Evolutionary conservation across 2,888 invertebrate genomes (phyloP), one percentile per base, ranked within the genome.

Genomic region (Lasioglossum vierecki): DNA sequence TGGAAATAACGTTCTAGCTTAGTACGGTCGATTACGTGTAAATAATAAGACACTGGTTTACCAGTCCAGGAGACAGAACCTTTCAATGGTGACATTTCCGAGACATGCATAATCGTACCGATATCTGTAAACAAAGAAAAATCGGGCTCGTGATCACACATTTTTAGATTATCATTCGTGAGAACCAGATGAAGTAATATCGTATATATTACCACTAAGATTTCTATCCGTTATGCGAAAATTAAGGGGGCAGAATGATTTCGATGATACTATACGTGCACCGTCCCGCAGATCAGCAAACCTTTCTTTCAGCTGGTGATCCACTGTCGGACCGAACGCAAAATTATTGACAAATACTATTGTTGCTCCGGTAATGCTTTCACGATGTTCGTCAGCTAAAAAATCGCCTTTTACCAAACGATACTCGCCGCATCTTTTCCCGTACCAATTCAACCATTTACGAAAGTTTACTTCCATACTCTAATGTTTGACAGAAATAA

Each of bases 331-430:
- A 18, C 99, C 99, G 95, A 99, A 99, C 68, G 99, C 99, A 96
- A 99, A 99, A 96, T 99, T 99, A 96, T 99, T 99, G 66, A 99
- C 99, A 96, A 99, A 99, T 86, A 99, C 99, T 93, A 99, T 98
- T 60, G 99, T 98, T 18, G 99, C 98, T 91, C 97, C 97, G 91
- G 98, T 98, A 91, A 99, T 99, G 95, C 98, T 98, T 94, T 99
- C 99, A 90, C 98, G 97, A 95, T 98, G 98, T 93, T 98, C 98
- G 92, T 98, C 98, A 91, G 97, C 97, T 89, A 99, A 95, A 95
- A 99, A 99, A 95, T 99, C 99, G 70, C 99, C 99, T 93, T 98
- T 98, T 90, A 99, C 97, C 92, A 99, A 96, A 95, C 98, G 97
- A 96, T 98, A 99, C 79, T 99, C 98, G 89, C 98, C 98, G 94